Conservation (phyloP, 1,140 invertebrate species). For the Cataglyphis hispanica region DNA sequence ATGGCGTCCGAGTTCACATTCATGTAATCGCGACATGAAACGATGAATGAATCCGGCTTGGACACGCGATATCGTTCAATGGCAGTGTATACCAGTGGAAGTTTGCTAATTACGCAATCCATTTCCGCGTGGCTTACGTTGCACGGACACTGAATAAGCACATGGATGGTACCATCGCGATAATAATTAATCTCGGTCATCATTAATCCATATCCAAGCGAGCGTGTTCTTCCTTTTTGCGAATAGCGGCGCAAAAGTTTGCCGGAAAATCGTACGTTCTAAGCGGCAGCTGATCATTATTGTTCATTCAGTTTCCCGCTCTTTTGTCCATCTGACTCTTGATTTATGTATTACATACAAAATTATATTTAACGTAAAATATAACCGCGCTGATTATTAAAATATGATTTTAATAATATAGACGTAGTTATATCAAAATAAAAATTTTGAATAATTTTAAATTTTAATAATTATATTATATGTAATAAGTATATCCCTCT, state of each 20-base stretch:
- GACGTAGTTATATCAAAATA: background rate
- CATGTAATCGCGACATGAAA: slow-evolving; percentile 27
- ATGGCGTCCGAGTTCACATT: background rate
- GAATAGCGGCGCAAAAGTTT: slow-evolving; percentile 57
- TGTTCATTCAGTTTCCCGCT: slow-evolving; percentile 51
- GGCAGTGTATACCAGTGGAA: slow-evolving; percentile 54
- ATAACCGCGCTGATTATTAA: background rate
- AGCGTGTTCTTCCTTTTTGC: slow-evolving; percentile 48
- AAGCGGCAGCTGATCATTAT: slow-evolving; percentile 38
- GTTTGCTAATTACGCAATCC: slow-evolving; percentile 76
- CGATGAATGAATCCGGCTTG: slow-evolving; percentile 70
- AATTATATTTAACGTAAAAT: slow-evolving; percentile 29
- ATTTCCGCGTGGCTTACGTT: slow-evolving; percentile 73
- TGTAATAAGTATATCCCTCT: background rate
- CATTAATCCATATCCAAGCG: slow-evolving; percentile 57
- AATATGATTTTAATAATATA: background rate
- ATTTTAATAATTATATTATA: too few relatives aligned
- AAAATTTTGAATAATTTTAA: slow-evolving; percentile 11
- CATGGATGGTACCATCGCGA: slow-evolving; percentile 49
- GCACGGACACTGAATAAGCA: slow-evolving; percentile 59
- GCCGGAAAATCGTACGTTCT: slow-evolving; percentile 60
- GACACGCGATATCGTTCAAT: slow-evolving; percentile 64
- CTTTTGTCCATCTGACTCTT: slow-evolving; percentile 45
- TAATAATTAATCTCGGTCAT: slow-evolving; percentile 59
- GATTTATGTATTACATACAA: slow-evolving; percentile 24